phyloP scores from a whole-genome alignment of 2,797 vertebrate genomes.

The Sciaenops ocellatus region DNA sequence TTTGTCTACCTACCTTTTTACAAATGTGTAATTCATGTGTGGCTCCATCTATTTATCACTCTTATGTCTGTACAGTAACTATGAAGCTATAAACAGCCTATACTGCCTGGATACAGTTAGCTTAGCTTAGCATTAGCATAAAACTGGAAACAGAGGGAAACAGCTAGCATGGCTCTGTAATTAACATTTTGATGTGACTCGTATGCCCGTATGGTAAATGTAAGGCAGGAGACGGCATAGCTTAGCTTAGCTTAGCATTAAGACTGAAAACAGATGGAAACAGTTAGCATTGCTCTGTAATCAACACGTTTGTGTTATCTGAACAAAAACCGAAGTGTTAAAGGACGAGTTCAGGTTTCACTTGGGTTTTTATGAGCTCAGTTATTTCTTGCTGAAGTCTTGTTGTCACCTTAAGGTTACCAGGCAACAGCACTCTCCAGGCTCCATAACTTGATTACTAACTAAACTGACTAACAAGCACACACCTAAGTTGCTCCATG shows the following conservation, averaged over 20 bases:
- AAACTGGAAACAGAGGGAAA: no score
- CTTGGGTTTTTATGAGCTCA: background rate
- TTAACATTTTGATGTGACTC: background rate
- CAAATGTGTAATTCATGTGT: background rate
- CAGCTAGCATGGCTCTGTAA: no score
- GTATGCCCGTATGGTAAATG: background rate
- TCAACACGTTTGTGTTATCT: background rate
- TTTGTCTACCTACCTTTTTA: background rate
- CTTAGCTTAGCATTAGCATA: no score
- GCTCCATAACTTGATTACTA: background rate
- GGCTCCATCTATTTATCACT: background rate
- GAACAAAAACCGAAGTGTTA: background rate
- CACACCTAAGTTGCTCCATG: background rate
- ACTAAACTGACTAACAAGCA: background rate
- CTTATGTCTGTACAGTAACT: background rate
- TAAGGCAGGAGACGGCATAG: background rate
- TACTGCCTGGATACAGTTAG: no score
- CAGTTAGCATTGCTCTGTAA: background rate
- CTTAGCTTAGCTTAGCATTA: conserved; percentile 2
- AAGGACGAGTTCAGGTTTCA: background rate
- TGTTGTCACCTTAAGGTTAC: conserved; percentile 1
- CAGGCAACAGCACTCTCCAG: conserved; percentile 15
- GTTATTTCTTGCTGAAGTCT: background rate
- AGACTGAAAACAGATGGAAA: background rate
- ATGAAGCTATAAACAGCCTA: no score